These are phyloP conservation scores for Embiotoca jacksoni DNA, from an alignment of 2,113 vertebrate genomes.

Conservation along the genomic window DNA sequence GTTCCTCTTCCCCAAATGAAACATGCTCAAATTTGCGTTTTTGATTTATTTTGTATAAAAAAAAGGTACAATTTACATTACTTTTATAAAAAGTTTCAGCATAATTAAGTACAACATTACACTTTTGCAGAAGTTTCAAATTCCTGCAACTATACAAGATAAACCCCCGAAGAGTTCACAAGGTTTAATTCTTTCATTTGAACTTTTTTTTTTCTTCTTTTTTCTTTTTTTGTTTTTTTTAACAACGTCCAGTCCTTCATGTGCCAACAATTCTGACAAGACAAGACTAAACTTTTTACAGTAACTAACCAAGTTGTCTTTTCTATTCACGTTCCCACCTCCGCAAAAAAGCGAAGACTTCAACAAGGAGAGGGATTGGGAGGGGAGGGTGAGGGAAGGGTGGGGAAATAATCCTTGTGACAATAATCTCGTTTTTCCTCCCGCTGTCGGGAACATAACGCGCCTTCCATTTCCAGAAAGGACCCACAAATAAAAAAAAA, in stretches of 20 bases:
- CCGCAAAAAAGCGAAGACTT: constrained; percentile 93
- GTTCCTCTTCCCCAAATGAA: constrained; percentile 54
- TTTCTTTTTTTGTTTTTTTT: constrained; percentile 58
- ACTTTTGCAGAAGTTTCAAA: constrained; percentile 93
- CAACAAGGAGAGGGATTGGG: constrained; percentile 76
- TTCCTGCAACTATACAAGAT: constrained; percentile 98
- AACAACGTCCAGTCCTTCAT: constrained; percentile 93
- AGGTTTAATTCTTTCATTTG: constrained; percentile 87
- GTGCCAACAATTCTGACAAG: constrained; percentile 90
- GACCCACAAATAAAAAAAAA: constrained; percentile 89
- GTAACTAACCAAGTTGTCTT: constrained; percentile 91
- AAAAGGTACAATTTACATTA: constrained; percentile 99
- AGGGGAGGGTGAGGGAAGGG: background rate
- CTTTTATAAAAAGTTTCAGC: constrained; percentile 99
- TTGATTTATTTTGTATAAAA: constrained; percentile 99
- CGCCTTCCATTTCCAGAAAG: constrained; percentile 96
- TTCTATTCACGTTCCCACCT: constrained; percentile 93
- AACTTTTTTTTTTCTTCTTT: constrained; percentile 79
- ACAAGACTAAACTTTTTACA: constrained; percentile 90
- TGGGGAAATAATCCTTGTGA: constrained; percentile 74
- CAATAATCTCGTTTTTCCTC: constrained; percentile 85
- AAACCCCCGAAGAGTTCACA: constrained; percentile 95
- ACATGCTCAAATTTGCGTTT: constrained; percentile 89
- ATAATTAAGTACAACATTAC: constrained; percentile 99
- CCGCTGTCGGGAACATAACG: constrained; percentile 92